Evolutionary conservation across 2,113 vertebrate genomes (phyloP), one percentile per base, ranked within the genome.

Genomic region (Setophaga kirtlandii): DNA sequence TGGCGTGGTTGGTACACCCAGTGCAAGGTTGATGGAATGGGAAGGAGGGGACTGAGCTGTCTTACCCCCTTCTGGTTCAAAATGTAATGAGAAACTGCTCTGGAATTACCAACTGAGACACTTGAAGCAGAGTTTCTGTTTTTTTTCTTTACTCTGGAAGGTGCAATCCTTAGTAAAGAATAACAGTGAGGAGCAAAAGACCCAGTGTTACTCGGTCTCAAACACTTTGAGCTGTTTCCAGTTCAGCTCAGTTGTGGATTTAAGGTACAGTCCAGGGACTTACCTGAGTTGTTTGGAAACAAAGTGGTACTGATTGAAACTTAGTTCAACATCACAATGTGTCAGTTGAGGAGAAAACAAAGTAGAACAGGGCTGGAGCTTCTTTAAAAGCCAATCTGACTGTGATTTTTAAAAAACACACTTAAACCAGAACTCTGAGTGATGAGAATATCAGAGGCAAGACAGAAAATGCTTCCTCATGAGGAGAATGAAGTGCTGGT

Each of bases 181-280:
- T 41, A 35, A 42, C 18, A 42, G 15, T 27, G 37, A 70, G 64
- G 25, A 50, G 2, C 9, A 37, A 46, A 75, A 24, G 10, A 70
- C 17, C 5, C 8, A 28, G 14, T 67, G 21, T 19, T 27, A 18
- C 10, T 59, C 0, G 0, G 11, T 81, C 64, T 80, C 0, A 1
- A 69, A 8, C 18, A 35, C 23, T 35, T 85, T 31, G 37, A 33
- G 23, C 42, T 83, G 12, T n/a, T 80, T 60, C 37, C 21, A 73
- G 23, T 74, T 85, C 33, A 74, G 15, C 33, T 76, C 60, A 46
- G 19, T 37, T 86, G 37, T 47, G 19, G 28, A 11, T 93, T 87
- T 84, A 42, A 31, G 42, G 24, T 20, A 12, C 42, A 74, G 42
- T 70, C 30, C 35, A 10, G 22, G 69, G 35, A 37, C 19, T 68